A percentile compares a stretch with the other conserved stretches of the same genome.
phyloP scores from a whole-genome alignment of 1,140 invertebrate species.

The Drosophila nasuta region DNA sequence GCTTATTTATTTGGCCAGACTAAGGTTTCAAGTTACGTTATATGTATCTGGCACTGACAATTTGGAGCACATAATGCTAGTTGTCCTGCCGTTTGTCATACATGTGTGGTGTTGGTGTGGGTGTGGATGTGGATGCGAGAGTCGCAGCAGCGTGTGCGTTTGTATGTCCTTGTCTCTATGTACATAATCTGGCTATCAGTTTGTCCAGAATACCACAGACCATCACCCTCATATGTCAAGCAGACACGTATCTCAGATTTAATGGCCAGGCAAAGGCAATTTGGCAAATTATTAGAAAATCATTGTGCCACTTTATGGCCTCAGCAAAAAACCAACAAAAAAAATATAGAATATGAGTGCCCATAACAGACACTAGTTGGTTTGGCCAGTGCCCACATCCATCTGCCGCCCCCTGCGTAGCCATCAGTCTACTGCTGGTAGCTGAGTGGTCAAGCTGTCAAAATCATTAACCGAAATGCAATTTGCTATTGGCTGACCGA shows the following conservation, averaged over 20 bases:
- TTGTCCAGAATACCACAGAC: constrained; percentile 33
- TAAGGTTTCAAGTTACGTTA: constrained; percentile 54
- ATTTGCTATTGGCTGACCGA: constrained; percentile 48
- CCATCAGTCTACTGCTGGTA: constrained; percentile 13
- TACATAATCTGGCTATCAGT: constrained; percentile 72
- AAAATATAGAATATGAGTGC: constrained; percentile 61
- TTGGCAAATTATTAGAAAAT: constrained; percentile 84
- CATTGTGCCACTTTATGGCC: constrained; percentile 79
- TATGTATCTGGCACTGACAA: constrained; percentile 65
- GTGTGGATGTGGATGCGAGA: constrained; percentile 26
- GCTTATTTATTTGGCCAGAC: constrained; percentile 1
- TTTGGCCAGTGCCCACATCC: constrained; percentile 1
- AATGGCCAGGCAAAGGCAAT: constrained; percentile 82
- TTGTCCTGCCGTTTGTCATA: constrained; percentile 34
- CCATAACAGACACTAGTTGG: constrained; percentile 34
- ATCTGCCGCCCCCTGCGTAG: background rate
- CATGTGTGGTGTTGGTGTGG: constrained; percentile 12
- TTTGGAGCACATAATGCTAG: constrained; percentile 60
- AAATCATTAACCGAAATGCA: constrained; percentile 51
- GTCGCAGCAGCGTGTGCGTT: constrained; percentile 16
- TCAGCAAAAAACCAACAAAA: constrained; percentile 27
- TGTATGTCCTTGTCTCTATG: constrained; percentile 27
- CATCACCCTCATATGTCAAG: constrained; percentile 37
- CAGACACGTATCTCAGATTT: constrained; percentile 78
- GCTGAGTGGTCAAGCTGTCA: constrained; percentile 38